Evolutionary conservation across 1,140 invertebrate genomes (phyloP), one percentile per base, ranked within the genome.

Genomic region (Lepidotrigona ventralis): DNA sequence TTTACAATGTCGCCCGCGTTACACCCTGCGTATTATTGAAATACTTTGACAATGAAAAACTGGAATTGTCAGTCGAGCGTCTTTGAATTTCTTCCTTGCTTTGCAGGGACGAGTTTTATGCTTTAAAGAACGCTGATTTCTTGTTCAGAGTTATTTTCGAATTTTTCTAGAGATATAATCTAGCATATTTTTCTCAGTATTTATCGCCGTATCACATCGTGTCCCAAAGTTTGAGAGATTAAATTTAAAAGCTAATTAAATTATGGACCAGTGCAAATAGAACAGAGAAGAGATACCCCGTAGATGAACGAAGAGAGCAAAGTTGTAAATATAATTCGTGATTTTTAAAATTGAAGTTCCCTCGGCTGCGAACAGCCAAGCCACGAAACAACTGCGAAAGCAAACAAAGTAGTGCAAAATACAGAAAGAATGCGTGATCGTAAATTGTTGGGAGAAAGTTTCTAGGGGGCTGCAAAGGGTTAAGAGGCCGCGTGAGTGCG

Each of bases 381-480:
- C 17, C 4, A 6, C 39, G 8, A 46, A 8, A 46, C 8, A 46
- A 46, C 39, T 46, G 39, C 8, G 39, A 46, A 46, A 0, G 6
- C 8, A n/a, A 46, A 46, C 9, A 8, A 46, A 46, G 39, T 46
- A 46, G 39, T 46, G 39, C 6, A 46, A 46, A 46, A 8, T 46
- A n/a, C 2, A 46, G 9, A 4, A 60, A 54, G 23, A 51, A 33
- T 19, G 70, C 2, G 58, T 26, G 29, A 15, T 51, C n/a, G 58
- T 64, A 69, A 82, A 78, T 83, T 70, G 54, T 70, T 70, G n/a
- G 75, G 54, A 54, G 33, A 51, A 78, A 78, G 54, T 78, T 78
- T 26, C 5, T 15, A 46, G 19, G 81, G 66, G 54, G 56, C 54
- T 53, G 81, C 23, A 21, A 69, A 26, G 66, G 66, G 75, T 78